phyloP scores from a whole-genome alignment of 2,888 invertebrate species.

The Elysia crispata region DNA sequence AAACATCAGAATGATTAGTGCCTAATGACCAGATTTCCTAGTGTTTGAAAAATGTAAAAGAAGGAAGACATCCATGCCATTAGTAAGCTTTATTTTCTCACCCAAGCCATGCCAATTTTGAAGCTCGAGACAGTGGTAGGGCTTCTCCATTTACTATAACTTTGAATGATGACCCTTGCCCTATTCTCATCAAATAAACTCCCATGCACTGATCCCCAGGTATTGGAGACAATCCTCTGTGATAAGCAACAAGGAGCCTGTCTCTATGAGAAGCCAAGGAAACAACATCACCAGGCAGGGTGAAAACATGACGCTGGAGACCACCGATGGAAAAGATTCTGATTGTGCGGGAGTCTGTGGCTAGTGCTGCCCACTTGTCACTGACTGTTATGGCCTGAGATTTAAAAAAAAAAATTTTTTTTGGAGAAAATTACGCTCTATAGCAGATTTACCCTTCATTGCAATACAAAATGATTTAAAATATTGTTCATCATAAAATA shows the following conservation, averaged over 20 bases:
- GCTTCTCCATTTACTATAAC: slow-evolving; percentile 57
- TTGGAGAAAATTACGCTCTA: background rate
- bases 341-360: slow-evolving; percentile 86
- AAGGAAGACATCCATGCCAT: background rate
- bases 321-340: slow-evolving; percentile 92
- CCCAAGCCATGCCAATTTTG: slow-evolving; percentile 77
- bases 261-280: slow-evolving; percentile 83
- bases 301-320: slow-evolving; percentile 88
- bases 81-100: slow-evolving; percentile 54
- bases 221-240: slow-evolving; percentile 81
- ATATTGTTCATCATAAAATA: too few species aligned
- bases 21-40: too few species aligned
- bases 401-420: background rate
- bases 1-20: too few species aligned
- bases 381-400: slow-evolving; percentile 80
- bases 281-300: slow-evolving; percentile 86
- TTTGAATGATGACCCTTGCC: too few species aligned
- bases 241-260: slow-evolving; percentile 83
- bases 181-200: slow-evolving; percentile 60
- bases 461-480: too few species aligned
- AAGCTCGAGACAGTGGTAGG: slow-evolving; percentile 74
- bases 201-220: slow-evolving; percentile 77
- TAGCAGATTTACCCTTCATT: too few species aligned
- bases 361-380: slow-evolving; percentile 87
- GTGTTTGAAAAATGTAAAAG: too few species aligned